A percentile compares a stretch with the other conserved stretches of the same genome.
phyloP scores from a whole-genome alignment of 2,888 invertebrate species.

The Erebia ligea region DNA sequence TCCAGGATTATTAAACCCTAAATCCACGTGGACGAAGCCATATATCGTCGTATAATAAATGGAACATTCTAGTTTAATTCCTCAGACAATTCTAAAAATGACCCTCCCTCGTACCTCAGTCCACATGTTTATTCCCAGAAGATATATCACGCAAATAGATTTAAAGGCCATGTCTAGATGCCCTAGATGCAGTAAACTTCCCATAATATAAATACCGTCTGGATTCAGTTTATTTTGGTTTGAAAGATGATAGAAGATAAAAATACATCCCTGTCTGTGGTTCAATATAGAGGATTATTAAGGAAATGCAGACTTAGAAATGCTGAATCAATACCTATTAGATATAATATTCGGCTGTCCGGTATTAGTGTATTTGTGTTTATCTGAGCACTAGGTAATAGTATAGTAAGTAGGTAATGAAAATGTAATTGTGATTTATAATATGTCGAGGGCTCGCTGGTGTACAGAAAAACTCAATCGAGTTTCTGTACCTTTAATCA shows the following conservation, averaged over 20 bases:
- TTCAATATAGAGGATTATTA: constrained; percentile 1
- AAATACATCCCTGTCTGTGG: neutral
- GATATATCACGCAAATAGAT: constrained; percentile 14
- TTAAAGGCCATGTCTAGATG: constrained; percentile 21
- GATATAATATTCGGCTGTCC: neutral
- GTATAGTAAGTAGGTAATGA: too few species aligned
- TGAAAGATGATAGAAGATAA: constrained; percentile 1
- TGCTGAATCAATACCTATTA: neutral
- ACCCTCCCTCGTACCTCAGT: too few species aligned
- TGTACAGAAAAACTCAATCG: too few species aligned
- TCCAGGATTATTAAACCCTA: too few species aligned
- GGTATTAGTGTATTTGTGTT: too few species aligned
- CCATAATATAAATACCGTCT: constrained; percentile 26
- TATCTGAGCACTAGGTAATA: too few species aligned
- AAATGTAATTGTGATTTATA: too few species aligned
- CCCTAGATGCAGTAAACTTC: constrained; percentile 32
- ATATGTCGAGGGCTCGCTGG: too few species aligned
- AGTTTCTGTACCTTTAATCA: too few species aligned
- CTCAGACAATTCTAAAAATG: neutral
- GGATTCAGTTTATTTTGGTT: constrained; percentile 10
- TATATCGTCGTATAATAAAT: neutral
- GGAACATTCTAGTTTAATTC: neutral
- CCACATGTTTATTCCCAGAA: constrained; percentile 7
- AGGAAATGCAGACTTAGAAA: neutral
- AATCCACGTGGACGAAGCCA: too few species aligned